phyloP scores from a whole-genome alignment of 2,113 vertebrate species.

The Tricholaema leucomelas region DNA sequence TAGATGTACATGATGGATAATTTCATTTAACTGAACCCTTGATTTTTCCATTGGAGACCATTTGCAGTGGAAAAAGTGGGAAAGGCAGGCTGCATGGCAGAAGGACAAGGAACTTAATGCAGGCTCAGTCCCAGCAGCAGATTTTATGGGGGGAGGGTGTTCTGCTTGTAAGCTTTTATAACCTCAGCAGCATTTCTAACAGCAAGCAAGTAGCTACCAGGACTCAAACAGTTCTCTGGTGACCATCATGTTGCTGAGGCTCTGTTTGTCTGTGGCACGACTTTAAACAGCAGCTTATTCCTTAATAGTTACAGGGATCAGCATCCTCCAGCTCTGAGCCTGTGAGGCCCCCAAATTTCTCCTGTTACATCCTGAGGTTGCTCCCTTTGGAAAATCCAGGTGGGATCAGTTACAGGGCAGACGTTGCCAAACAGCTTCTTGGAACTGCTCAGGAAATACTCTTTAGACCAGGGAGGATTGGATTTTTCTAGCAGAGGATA shows the following conservation, averaged over 20 bases:
- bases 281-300: slow-evolving; percentile 14
- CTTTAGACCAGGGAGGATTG: background rate
- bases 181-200: background rate
- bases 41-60: background rate
- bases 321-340: slow-evolving; percentile 42
- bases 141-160: background rate
- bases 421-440: background rate
- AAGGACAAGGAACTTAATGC: background rate
- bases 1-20: background rate
- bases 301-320: slow-evolving; percentile 34
- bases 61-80: background rate
- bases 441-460: background rate
- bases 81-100: background rate
- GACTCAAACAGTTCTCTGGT: slow-evolving; percentile 14
- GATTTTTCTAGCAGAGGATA: background rate
- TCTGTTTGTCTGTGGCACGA: background rate
- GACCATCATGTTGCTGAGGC: background rate
- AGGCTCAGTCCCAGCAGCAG: background rate
- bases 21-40: background rate
- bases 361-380: background rate
- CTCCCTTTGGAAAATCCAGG: slow-evolving; percentile 30
- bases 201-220: slow-evolving; percentile 41
- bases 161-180: background rate
- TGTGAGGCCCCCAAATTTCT: slow-evolving; percentile 35
- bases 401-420: slow-evolving; percentile 1